phyloP scores from a whole-genome alignment of 1,140 invertebrate genomes.

The Macrotrachela quadricornifera region DNA sequence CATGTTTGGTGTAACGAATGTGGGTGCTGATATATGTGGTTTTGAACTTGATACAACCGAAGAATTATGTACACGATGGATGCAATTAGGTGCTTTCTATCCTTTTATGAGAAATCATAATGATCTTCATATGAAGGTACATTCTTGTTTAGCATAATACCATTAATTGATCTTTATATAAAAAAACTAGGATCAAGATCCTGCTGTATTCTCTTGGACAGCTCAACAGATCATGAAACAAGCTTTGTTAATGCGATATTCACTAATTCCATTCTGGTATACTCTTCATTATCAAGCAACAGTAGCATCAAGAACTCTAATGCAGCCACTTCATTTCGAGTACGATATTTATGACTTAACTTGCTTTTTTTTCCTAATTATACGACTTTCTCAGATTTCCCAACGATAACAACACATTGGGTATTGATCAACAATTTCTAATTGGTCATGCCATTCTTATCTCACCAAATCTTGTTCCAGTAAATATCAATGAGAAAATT shows the following conservation, averaged over 20 bases:
- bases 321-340: constrained; percentile 45
- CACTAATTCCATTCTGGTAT: constrained; percentile 56
- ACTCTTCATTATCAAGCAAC: constrained; percentile 54
- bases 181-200: constrained; percentile 16
- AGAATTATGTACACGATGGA: constrained; percentile 36
- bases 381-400: constrained; percentile 41
- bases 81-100: constrained; percentile 37
- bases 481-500: constrained; percentile 1
- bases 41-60: constrained; percentile 53
- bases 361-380: no score
- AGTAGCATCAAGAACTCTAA: constrained; percentile 46
- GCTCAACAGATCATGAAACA: constrained; percentile 35
- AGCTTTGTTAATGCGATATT: constrained; percentile 46
- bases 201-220: constrained; percentile 19
- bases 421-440: constrained; percentile 55
- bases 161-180: no score
- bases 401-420: constrained; percentile 41
- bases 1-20: constrained; percentile 43
- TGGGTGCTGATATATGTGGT: constrained; percentile 73
- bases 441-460: constrained; percentile 54
- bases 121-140: background rate
- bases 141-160: no score
- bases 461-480: constrained; percentile 37
- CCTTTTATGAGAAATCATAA: constrained; percentile 30
- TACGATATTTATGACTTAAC: constrained; percentile 8